These are phyloP conservation scores for crab-eating macaque (Macaca fascicularis) DNA, from an alignment of 2,113 vertebrate species.

Conservation along the genomic window T2T-MFA8v1.1 NC_088395.1:55968001-55968500, in stretches of 20 bases:
- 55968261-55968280: neutral
- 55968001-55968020: no score
- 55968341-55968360: no score
- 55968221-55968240: neutral
- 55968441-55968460: neutral
- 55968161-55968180: neutral
- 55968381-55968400: no score
- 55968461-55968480: neutral
- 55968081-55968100: no score
- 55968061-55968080: no score
- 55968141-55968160: neutral
- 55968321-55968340: no score
- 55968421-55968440: neutral
- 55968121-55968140: neutral
- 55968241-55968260: neutral
- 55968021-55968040: no score
- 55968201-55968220: neutral
- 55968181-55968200: neutral
- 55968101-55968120: no score
- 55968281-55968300: neutral
- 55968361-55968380: no score
- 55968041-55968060: no score
- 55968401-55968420: neutral
- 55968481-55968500: neutral
- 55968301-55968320: no score